Conservation (phyloP, 2,888 invertebrate species). For the Rotaria socialis region DNA sequence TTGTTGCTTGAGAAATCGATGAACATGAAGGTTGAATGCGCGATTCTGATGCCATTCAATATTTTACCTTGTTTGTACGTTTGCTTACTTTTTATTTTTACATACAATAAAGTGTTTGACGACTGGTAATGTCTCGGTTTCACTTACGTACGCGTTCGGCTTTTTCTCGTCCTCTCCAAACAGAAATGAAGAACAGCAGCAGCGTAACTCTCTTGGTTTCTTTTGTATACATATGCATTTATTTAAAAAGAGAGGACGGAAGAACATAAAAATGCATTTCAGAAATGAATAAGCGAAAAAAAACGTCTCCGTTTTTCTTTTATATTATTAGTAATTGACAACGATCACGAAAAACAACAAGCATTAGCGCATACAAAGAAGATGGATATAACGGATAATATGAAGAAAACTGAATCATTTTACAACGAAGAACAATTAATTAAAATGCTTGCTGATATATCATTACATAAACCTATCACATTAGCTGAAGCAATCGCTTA, state of each 20-base stretch:
- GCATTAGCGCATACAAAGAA: not conserved
- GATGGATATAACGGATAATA: not conserved
- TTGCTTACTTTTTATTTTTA: not conserved
- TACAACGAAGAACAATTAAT: not conserved
- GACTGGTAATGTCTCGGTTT: not conserved
- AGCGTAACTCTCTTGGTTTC: not conserved
- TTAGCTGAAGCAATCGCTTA: conserved; percentile 29
- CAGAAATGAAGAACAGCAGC: not conserved
- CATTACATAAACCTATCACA: not conserved
- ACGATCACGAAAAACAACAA: not conserved
- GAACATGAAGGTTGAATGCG: not conserved
- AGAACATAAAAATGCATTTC: not conserved
- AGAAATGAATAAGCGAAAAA: not conserved
- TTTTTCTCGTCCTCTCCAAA: not conserved
- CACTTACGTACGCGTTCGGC: not conserved
- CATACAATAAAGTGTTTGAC: not conserved
- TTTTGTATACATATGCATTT: not conserved
- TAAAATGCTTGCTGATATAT: not conserved
- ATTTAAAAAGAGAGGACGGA: not conserved
- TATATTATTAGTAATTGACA: not conserved
- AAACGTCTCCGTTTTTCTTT: not conserved
- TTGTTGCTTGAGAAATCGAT: not conserved
- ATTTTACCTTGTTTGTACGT: not conserved
- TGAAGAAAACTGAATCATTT: not conserved
- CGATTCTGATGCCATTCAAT: not conserved